Conservation (phyloP, 2,888 invertebrate genomes). For the Spialia ferax region DNA sequence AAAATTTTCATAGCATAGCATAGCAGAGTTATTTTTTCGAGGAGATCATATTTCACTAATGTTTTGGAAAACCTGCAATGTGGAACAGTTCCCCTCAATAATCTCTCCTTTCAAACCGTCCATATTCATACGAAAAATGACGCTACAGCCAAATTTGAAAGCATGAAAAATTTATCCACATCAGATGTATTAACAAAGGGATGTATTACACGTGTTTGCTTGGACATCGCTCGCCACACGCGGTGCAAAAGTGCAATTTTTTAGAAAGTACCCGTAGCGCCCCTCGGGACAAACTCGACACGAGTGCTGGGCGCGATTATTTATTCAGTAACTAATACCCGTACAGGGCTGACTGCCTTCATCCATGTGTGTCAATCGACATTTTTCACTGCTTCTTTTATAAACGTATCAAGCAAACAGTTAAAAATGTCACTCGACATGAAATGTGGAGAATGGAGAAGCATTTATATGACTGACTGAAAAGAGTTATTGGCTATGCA, state of each 20-base stretch:
- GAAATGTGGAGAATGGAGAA: too few relatives aligned
- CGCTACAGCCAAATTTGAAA: not conserved
- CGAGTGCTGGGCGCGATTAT: conserved; percentile 51
- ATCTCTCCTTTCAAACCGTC: not conserved
- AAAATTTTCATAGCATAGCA: too few relatives aligned
- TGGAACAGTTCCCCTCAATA: not conserved
- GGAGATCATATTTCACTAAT: too few relatives aligned
- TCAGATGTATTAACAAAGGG: conserved; percentile 26
- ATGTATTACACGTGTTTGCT: conserved; percentile 4
- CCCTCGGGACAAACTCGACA: conserved; percentile 48
- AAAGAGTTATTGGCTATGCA: too few relatives aligned
- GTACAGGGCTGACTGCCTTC: conserved; percentile 25
- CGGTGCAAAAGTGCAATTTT: conserved; percentile 37
- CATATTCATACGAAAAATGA: not conserved
- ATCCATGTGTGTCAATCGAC: not conserved
- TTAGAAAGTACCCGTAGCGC: conserved; percentile 34
- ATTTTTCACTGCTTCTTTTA: not conserved
- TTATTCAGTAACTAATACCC: conserved; percentile 53
- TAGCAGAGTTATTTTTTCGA: too few relatives aligned
- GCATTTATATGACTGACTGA: too few relatives aligned
- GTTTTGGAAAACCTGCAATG: too few relatives aligned
- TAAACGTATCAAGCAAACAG: too few relatives aligned
- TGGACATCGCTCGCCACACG: not conserved
- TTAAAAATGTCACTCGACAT: too few relatives aligned
- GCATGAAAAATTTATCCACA: conserved; percentile 6